Conservation (phyloP, 2,797 vertebrate species). For the Antrozous pallidus region DNA sequence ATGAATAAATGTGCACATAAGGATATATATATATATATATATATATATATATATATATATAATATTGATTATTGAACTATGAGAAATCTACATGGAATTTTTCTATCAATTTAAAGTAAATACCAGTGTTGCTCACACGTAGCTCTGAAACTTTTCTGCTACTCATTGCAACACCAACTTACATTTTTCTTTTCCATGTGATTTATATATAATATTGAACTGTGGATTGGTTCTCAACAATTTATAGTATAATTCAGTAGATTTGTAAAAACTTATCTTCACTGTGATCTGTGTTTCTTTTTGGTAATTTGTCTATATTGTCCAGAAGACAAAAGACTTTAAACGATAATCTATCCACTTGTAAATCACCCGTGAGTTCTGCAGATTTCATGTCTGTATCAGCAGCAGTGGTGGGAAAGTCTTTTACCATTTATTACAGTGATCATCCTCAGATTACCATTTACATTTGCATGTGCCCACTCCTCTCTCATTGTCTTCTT, state of each 20-base stretch:
- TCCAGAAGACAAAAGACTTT: neutral
- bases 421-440: neutral
- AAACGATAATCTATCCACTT: neutral
- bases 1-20: neutral
- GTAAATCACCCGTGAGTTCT: slow-evolving; percentile 15
- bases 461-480: neutral
- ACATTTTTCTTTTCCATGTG: neutral
- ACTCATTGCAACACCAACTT: neutral
- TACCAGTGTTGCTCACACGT: neutral
- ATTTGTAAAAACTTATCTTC: neutral
- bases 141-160: neutral
- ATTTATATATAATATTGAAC: neutral
- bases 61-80: neutral
- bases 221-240: slow-evolving; percentile 23
- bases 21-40: neutral
- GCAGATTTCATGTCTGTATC: neutral
- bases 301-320: neutral
- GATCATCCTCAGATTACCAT: neutral
- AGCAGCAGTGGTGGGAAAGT: neutral
- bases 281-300: neutral
- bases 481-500: neutral
- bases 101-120: neutral
- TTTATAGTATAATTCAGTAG: neutral
- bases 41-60: neutral
- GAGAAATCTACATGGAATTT: neutral